Base-by-base conservation (phyloP, 2,797 vertebrate species). In the Muscicapa comitata region DNA sequence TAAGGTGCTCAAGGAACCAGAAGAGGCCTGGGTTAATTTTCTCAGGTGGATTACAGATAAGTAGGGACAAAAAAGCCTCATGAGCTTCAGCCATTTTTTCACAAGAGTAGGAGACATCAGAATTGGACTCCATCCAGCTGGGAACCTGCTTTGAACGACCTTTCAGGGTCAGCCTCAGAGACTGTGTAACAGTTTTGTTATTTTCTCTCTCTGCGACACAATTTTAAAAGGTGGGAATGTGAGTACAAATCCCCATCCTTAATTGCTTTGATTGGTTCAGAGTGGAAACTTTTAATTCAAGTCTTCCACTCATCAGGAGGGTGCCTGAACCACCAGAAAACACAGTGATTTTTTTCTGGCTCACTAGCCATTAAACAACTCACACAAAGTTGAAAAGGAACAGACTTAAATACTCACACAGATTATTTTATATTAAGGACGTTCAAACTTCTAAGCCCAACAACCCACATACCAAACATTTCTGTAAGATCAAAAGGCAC, bases 371-470 rank as follows among this genome's bases (percentile, higher is more conserved):
- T 71, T 89, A 85, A 88, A 81, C 16, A 91, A 81, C 82, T 94
- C 82, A 90, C 81, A 89, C 50, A 29, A 94, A 93, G 53, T 13
- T 84, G 51, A 80, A 88, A 66, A 78, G 78, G 57, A 94, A 88
- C 85, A 91, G 81, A 76, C 68, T 71, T 78, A 80, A 95, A 92
- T 76, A 85, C 74, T 92, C 91, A 63, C 16, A 65, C 33, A 88
- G 85, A 96, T 94, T 93, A 95, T 84, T 95, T 95, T 91, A 90
- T 90, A 86, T 91, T 88, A 93, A 94, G 82, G 90, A 91, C 13
- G 2, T 83, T 86, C 90, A 88, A 90, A 86, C 50, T 90, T 82
- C 74, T 85, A 74, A 93, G 93, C 85, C 78, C 45, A 94, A 65
- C 89, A 91, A 93, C 54, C 82, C 93, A 93, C 90, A 93, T 88